Conservation (phyloP, 2,113 vertebrate species). For the Nyctereutes procyonoides region DNA sequence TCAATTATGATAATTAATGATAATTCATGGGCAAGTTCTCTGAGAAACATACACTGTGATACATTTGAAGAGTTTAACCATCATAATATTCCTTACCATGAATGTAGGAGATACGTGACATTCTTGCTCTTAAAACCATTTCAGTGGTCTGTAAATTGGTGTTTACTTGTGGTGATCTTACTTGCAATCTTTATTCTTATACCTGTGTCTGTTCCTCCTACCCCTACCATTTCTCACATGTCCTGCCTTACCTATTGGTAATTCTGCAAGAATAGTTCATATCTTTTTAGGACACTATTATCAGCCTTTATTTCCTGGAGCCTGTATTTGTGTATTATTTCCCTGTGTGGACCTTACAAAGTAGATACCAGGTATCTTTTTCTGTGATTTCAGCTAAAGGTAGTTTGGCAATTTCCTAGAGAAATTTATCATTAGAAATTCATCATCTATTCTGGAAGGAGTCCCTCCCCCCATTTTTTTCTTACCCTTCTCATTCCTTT, state of each 20-base stretch:
- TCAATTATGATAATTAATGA: neutral
- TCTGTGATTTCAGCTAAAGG: neutral
- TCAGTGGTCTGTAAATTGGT: neutral
- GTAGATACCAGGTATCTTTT: neutral
- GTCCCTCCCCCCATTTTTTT: neutral
- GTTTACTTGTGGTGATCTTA: neutral
- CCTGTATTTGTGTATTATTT: neutral
- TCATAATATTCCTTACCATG: neutral
- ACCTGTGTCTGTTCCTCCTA: neutral
- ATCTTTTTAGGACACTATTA: neutral
- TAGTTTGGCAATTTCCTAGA: neutral
- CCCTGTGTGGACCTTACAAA: neutral
- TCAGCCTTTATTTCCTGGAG: neutral
- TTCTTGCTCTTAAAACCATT: neutral
- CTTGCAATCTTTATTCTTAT: neutral
- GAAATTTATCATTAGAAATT: neutral
- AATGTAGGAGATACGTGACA: neutral
- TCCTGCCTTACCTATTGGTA: neutral
- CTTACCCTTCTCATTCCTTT: neutral
- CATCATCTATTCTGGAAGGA: neutral
- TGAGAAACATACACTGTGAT: neutral
- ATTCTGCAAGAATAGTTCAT: neutral
- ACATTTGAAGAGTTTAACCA: neutral
- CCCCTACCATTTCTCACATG: neutral
- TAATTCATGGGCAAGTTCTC: neutral